Conservation (phyloP, 2,888 invertebrate genomes). For the Tinea pellionella region DNA sequence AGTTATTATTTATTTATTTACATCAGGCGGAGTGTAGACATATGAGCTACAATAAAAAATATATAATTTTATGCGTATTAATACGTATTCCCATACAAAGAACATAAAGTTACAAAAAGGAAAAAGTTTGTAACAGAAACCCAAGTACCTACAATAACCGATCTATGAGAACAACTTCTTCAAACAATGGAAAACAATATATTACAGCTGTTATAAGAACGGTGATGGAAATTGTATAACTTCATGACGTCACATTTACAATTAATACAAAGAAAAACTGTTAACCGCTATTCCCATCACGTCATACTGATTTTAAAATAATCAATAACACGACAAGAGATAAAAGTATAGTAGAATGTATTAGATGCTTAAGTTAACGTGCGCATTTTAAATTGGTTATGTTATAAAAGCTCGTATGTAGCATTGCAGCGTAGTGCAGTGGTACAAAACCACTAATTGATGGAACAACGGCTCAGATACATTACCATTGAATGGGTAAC, state of each 20-base stretch:
- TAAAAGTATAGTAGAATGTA: neutral
- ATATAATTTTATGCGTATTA: no score
- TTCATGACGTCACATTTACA: neutral
- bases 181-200: slow-evolving; percentile 1
- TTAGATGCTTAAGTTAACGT: neutral
- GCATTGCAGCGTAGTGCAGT: slow-evolving; percentile 1
- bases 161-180: neutral
- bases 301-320: neutral
- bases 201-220: slow-evolving; percentile 10
- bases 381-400: neutral
- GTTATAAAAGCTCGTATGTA: neutral
- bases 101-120: neutral
- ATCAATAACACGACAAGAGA: neutral
- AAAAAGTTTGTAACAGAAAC: neutral
- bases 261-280: neutral
- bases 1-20: no score
- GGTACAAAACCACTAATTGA: slow-evolving; percentile 1
- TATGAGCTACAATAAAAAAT: no score
- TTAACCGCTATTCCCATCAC: slow-evolving; percentile 1
- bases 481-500: slow-evolving; percentile 41
- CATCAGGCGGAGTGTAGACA: no score
- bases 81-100: no score
- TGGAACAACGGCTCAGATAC: slow-evolving; percentile 19
- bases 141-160: slow-evolving; percentile 6
- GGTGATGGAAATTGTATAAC: slow-evolving; percentile 11